These are phyloP conservation scores for Erpornis zantholeuca DNA, from an alignment of 2,113 vertebrate genomes.

Conservation along the genomic window DNA sequence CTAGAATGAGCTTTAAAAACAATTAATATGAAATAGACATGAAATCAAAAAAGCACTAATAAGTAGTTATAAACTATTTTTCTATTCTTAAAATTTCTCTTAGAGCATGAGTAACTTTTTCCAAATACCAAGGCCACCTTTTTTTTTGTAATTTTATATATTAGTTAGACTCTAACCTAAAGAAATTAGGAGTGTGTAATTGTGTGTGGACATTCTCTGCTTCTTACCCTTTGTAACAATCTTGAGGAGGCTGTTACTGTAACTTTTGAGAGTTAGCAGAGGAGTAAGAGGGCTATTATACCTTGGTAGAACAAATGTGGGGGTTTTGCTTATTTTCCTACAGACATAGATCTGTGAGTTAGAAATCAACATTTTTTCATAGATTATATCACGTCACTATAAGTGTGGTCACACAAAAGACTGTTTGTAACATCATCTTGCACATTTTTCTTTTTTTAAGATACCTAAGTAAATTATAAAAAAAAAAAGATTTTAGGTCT, in stretches of 20 bases:
- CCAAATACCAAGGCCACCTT: neutral
- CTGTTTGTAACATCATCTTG: neutral
- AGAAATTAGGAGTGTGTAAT: neutral
- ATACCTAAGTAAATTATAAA: neutral
- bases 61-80: neutral
- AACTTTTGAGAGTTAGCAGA: neutral
- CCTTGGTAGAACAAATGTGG: neutral
- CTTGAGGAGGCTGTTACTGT: neutral
- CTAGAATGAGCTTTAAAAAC: neutral
- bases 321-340: neutral
- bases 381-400: neutral
- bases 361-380: neutral
- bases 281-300: neutral
- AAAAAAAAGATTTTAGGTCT: fast-evolving
- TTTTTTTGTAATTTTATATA: neutral
- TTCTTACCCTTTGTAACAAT: neutral
- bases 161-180: neutral
- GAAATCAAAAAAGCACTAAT: neutral
- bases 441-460: neutral
- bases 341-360: neutral
- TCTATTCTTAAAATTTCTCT: neutral
- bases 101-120: neutral
- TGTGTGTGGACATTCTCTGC: neutral
- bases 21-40: neutral
- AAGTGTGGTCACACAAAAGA: neutral